Evolutionary conservation across 1,140 invertebrate genomes (phyloP), one percentile per base, ranked within the genome.

Genomic region (Drosophila guanche): DNA sequence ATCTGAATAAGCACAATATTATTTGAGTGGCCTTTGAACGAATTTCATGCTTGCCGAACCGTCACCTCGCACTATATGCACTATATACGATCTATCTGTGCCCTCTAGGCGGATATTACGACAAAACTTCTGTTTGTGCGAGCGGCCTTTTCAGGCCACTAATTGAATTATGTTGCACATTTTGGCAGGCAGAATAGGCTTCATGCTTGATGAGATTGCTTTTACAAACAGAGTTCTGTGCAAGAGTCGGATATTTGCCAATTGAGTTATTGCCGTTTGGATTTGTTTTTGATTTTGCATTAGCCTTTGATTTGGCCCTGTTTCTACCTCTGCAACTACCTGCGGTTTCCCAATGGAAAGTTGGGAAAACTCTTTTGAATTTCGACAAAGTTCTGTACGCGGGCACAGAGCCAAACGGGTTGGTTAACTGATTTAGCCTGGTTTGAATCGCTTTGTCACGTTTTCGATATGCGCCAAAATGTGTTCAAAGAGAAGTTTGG

Each of bases 131-230:
- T 59, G 25, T 47, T 59, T 61, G 53, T 63, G 41, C 42, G 33
- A 37, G 57, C 25, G 55, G 53, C 58, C 33, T 37, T 65, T 61
- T 58, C 56, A 60, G 41, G 45, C 50, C 55, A 77, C 81, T 86
- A 86, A 85, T 85, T 86, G 81, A 85, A 86, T 85, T 86, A 85
- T 85, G 81, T 86, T 86, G 83, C 73, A 81, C 77, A 67, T 61
- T 73, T 84, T 65, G 58, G 63, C 51, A 48, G 59, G 43, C 22
- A 47, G 50, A 20, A 45, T 59, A 51, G 42, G 69, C 76, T 81
- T 85, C 77, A 85, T 77, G 81, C 77, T 74, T 85, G 50, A 74
- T 77, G 72, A 60, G 59, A 57, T 51, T 73, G 53, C 52, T 70
- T 66, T 33, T 56, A 23, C 37, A 12, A 55, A 20, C 16, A 8